phyloP scores from a whole-genome alignment of 2,888 invertebrate species.

The Monopis laevigella region DNA sequence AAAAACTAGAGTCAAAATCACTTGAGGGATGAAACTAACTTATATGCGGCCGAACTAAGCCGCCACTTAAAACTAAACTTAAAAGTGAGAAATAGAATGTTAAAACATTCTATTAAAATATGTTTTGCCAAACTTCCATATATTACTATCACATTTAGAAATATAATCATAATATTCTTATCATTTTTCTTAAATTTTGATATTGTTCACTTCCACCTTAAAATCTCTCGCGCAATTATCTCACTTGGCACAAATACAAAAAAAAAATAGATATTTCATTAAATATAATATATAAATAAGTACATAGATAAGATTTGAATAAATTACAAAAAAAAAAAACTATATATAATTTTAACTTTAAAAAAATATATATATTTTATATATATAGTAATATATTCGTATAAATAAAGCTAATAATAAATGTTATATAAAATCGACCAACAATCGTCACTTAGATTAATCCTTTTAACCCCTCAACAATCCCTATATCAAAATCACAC shows the following conservation, averaged over 20 bases:
- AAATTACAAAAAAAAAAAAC: no score
- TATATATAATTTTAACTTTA: no score
- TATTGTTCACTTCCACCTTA: slow-evolving; percentile 63
- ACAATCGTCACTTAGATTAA: slow-evolving; percentile 64
- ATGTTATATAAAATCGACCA: slow-evolving; percentile 60
- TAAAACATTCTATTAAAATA: slow-evolving; percentile 35
- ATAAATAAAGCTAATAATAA: neutral
- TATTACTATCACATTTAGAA: slow-evolving; percentile 63
- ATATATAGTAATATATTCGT: no score
- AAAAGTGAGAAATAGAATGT: slow-evolving; percentile 40
- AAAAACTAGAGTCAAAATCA: no score
- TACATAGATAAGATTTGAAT: no score
- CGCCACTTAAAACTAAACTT: slow-evolving; percentile 37
- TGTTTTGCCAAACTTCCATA: slow-evolving; percentile 60
- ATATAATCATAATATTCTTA: slow-evolving; percentile 36
- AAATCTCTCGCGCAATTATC: slow-evolving; percentile 55
- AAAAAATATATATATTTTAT: no score
- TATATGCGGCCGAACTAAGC: no score
- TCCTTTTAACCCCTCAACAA: no score
- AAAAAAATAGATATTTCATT: neutral
- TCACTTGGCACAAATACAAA: slow-evolving; percentile 64
- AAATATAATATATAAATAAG: no score
- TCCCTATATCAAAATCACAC: no score
- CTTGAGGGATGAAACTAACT: no score
- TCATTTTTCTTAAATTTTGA: slow-evolving; percentile 55